Evolutionary conservation across 2,888 invertebrate species (phyloP).

Genomic region (Megastigmus dorsalis): DNA sequence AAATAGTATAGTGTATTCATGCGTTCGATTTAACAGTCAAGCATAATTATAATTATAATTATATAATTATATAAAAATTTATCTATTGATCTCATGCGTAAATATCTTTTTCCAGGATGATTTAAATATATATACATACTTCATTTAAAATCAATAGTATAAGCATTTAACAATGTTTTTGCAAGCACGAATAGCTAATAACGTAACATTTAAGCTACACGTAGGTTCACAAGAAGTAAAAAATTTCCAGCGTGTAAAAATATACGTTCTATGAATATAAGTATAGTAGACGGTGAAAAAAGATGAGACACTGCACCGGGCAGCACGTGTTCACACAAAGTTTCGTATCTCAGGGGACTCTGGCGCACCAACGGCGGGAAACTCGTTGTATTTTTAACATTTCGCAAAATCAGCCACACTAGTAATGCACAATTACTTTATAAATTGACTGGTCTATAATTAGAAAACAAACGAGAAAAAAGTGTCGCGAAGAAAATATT

Average conservation of each 20-base stretch:
- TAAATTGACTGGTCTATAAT: neutral
- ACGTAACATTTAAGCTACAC: too few relatives aligned
- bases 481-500: neutral
- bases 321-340: conserved; percentile 22
- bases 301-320: neutral
- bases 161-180: too few relatives aligned
- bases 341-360: neutral
- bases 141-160: too few relatives aligned
- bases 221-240: neutral
- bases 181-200: too few relatives aligned
- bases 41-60: too few relatives aligned
- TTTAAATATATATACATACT: too few relatives aligned
- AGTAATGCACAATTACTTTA: neutral
- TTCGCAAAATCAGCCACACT: neutral
- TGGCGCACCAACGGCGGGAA: neutral
- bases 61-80: too few relatives aligned
- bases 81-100: too few relatives aligned
- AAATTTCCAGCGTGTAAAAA: neutral
- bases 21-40: too few relatives aligned
- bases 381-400: conserved; percentile 39
- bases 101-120: too few relatives aligned
- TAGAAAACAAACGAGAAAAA: neutral
- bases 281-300: neutral
- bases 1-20: too few relatives aligned
- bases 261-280: neutral